A percentile compares a stretch with the other conserved stretches of the same genome.
Conservation (phyloP, 1,140 invertebrate species). For the Bombyx mandarina region DNA sequence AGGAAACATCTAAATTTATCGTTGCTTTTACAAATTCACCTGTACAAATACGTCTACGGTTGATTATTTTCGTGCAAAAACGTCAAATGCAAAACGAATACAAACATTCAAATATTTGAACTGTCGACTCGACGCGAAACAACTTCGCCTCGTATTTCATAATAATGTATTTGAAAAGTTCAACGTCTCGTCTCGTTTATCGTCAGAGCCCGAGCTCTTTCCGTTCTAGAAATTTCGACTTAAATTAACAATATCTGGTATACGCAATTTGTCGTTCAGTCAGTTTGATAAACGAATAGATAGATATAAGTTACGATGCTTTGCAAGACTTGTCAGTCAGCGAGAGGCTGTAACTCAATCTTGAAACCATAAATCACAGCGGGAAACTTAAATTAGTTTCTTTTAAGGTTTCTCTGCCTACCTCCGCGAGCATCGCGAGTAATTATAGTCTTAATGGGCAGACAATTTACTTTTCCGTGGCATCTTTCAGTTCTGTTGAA, state of each 20-base stretch:
- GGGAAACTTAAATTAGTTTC: slow-evolving; percentile 4
- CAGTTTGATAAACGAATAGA: slow-evolving; percentile 15
- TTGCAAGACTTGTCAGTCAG: slow-evolving; percentile 7
- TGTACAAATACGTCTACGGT: neutral
- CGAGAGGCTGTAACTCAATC: slow-evolving; percentile 10
- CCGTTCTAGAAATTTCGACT: slow-evolving; percentile 7
- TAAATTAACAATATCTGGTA: slow-evolving; percentile 21
- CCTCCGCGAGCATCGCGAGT: neutral
- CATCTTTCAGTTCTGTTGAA: neutral
- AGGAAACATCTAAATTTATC: too few relatives aligned
- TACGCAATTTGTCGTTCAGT: slow-evolving; percentile 17
- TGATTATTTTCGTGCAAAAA: slow-evolving; percentile 8
- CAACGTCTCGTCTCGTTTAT: slow-evolving; percentile 14
- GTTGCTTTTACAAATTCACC: too few relatives aligned
- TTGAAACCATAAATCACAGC: slow-evolving; percentile 1
- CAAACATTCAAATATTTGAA: slow-evolving; percentile 19
- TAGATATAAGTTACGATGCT: slow-evolving; percentile 10
- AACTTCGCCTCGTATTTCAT: slow-evolving; percentile 21
- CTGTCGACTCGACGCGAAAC: slow-evolving; percentile 16
- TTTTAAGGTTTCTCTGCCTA: slow-evolving; percentile 1
- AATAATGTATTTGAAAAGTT: slow-evolving; percentile 25
- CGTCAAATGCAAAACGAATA: slow-evolving; percentile 16
- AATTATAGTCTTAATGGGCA: neutral
- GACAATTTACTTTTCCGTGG: slow-evolving; percentile 1
- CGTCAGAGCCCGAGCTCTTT: slow-evolving; percentile 12